A percentile compares a stretch with the other conserved stretches of the same genome.
These are phyloP conservation scores for Coreoperca whiteheadi DNA, from an alignment of 2,113 vertebrate species.

Conservation along the genomic window DNA sequence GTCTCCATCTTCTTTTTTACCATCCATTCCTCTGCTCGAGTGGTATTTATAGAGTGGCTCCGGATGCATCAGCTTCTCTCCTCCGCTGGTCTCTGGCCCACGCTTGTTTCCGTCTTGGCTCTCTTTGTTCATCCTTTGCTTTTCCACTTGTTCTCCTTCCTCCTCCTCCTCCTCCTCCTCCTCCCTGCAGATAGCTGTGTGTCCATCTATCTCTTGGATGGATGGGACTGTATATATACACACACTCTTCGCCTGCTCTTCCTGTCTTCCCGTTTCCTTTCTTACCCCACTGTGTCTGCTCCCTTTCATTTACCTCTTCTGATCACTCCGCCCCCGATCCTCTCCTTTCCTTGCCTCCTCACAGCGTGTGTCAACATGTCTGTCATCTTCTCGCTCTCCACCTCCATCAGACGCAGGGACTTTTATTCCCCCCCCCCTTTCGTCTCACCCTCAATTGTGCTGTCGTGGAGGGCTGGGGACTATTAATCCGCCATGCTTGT, in stretches of 20 bases:
- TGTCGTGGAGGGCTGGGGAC: constrained; percentile 20
- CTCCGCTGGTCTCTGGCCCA: constrained; percentile 63
- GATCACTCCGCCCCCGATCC: constrained; percentile 25
- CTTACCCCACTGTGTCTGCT: constrained; percentile 25
- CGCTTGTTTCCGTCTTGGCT: constrained; percentile 67
- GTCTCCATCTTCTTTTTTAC: constrained; percentile 62
- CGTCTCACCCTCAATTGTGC: neutral
- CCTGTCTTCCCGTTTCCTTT: constrained; percentile 23
- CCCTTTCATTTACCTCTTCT: constrained; percentile 34
- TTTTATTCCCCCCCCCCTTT: no score
- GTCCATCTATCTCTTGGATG: constrained; percentile 38
- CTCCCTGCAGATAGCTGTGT: constrained; percentile 44
- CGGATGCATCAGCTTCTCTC: constrained; percentile 67
- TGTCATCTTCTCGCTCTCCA: constrained; percentile 23
- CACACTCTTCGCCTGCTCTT: constrained; percentile 27
- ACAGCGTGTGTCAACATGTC: constrained; percentile 40
- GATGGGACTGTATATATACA: constrained; percentile 24
- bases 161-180: constrained; percentile 20
- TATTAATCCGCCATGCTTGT: constrained; percentile 28
- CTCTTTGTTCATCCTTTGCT: constrained; percentile 60
- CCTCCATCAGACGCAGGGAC: constrained; percentile 15
- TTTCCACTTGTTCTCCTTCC: constrained; percentile 42
- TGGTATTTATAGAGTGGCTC: constrained; percentile 77
- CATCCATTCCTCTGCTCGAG: constrained; percentile 59
- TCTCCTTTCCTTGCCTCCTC: constrained; percentile 20